Percentiles rank a stretch among this genome's conserved stretches.
Conservation (phyloP, 2,888 invertebrate species). For the Heliconius cydno region DNA sequence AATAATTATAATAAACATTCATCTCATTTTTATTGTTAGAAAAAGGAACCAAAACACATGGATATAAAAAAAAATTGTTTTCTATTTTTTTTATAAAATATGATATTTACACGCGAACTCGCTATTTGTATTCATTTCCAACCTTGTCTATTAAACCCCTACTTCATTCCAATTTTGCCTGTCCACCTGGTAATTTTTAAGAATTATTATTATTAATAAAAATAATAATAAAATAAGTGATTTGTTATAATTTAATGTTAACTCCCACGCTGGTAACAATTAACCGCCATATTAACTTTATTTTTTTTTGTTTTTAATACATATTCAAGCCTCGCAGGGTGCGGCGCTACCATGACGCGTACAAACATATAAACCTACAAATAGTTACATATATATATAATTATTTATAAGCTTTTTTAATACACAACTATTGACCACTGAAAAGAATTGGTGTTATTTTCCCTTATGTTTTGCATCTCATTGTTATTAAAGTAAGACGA, state of each 20-base stretch:
- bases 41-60: too few relatives aligned
- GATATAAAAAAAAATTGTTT: too few relatives aligned
- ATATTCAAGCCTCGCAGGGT: conserved; percentile 71
- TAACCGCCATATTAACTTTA: conserved; percentile 67
- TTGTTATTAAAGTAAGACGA: too few relatives aligned
- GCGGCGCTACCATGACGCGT: conserved; percentile 52
- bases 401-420: conserved; percentile 3
- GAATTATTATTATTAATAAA: neutral
- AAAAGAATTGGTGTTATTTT: neutral
- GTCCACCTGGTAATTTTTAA: conserved; percentile 31
- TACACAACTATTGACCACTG: neutral
- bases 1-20: too few relatives aligned
- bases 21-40: too few relatives aligned
- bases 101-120: too few relatives aligned
- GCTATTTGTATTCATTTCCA: conserved; percentile 23
- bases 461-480: neutral
- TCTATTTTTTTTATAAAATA: neutral
- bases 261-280: conserved; percentile 21
- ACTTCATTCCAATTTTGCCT: conserved; percentile 39
- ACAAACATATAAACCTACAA: conserved; percentile 33
- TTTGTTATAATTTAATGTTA: conserved; percentile 22
- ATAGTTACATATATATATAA: neutral
- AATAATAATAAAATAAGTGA: neutral
- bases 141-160: conserved; percentile 22
- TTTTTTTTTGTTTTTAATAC: conserved; percentile 51